Evolutionary conservation across 2,888 invertebrate species (phyloP), one percentile per base, ranked within the genome.

Genomic region (Amphimallon solstitiale): DNA sequence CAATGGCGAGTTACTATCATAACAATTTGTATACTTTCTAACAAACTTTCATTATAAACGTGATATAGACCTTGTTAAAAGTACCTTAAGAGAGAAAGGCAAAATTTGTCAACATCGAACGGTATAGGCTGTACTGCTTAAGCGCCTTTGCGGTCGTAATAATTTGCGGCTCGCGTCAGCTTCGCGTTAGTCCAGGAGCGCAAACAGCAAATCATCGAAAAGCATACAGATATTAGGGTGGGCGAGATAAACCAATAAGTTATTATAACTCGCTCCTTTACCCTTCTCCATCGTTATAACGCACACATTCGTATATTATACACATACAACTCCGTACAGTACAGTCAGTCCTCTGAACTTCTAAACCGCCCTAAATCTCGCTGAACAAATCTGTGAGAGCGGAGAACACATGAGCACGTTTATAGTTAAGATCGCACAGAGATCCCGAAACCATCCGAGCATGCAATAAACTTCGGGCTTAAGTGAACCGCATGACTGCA

Each of bases 401-500:
- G 65, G 67, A 67, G 74, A 74, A 78, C 79, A 79, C 78, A 79
- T 76, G 79, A 79, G 79, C 79, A 79, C 79, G 79, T 80, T 76
- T 76, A 74, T 75, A 77, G 76, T 77, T 77, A 76, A 77, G 76
- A 77, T 77, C 75, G 75, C 73, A 43, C 56, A 70, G 72, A 70
- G 72, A 76, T 76, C 78, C 79, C 75, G 78, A 78, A 79, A 77
- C 78, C 79, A 79, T 78, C 78, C 76, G 74, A 79, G 77, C 77
- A 74, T 77, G 79, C 79, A 80, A 80, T 81, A 81, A 81, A 81
- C 79, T 80, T 78, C 73, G 74, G 78, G 80, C 80, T 81, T 80
- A 80, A 78, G 78, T 77, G 81, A 79, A 80, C 80, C 81, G 79
- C 81, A 80, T 78, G 80, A 80, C 80, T 81, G 79, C 76, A 78